These are phyloP conservation scores for Caenorhabditis sp. DNA, from an alignment of 2,888 invertebrate species.

Conservation along the genomic window DNA sequence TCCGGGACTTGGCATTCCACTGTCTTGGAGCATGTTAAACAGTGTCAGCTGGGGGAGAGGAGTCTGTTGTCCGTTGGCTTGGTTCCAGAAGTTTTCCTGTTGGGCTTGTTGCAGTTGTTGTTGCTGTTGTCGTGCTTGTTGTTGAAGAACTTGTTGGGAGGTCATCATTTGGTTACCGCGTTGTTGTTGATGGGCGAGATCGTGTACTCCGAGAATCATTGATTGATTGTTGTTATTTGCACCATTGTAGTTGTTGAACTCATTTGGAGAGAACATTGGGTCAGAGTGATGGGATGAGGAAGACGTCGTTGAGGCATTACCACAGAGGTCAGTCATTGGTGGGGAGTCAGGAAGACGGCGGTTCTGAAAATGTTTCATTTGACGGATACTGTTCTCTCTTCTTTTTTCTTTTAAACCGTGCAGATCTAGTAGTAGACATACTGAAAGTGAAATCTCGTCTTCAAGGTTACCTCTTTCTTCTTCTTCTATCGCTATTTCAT, in stretches of 20 bases:
- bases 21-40: conserved; percentile 66
- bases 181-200: conserved; percentile 44
- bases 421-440: conserved; percentile 30
- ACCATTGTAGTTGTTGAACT: conserved; percentile 65
- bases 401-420: background rate
- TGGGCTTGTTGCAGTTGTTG: conserved; percentile 32
- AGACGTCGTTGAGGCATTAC: conserved; percentile 73
- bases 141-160: conserved; percentile 28
- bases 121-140: conserved; percentile 38
- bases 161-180: conserved; percentile 27
- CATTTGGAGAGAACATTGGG: conserved; percentile 81
- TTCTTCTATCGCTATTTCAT: conserved; percentile 11
- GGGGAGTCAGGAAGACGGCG: conserved; percentile 81
- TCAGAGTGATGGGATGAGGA: conserved; percentile 80
- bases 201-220: conserved; percentile 72
- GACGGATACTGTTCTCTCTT: background rate
- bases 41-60: conserved; percentile 37
- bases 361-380: conserved; percentile 15
- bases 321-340: conserved; percentile 82
- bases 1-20: conserved; percentile 63
- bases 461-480: conserved; percentile 39
- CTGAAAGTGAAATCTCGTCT: conserved; percentile 38
- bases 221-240: conserved; percentile 55
- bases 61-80: conserved; percentile 16
- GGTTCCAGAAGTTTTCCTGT: conserved; percentile 48